Percentiles rank a stretch among this genome's conserved stretches.
phyloP scores from a whole-genome alignment of 2,888 invertebrate genomes.

The Maniola hyperantus region DNA sequence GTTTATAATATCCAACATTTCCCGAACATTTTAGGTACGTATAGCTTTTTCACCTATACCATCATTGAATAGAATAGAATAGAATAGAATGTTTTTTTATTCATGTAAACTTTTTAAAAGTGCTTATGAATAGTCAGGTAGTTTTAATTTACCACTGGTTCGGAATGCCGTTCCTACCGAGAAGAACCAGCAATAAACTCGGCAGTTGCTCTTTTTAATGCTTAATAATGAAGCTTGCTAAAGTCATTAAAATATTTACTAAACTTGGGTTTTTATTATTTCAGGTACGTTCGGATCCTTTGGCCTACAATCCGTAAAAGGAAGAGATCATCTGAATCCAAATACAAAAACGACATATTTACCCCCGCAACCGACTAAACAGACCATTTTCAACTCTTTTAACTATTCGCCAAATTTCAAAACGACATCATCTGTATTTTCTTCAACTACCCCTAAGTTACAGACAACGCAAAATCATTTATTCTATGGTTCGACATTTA shows the following conservation, averaged over 20 bases:
- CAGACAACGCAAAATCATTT: conserved; percentile 63
- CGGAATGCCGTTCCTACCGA: too few species aligned
- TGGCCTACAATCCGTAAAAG: conserved; percentile 81
- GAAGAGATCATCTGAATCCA: conserved; percentile 71
- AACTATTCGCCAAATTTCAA: conserved; percentile 67
- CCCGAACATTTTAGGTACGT: conserved; percentile 70
- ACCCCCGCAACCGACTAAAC: conserved; percentile 68
- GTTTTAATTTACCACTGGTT: too few species aligned
- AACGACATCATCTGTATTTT: conserved; percentile 59
- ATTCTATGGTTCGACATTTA: conserved; percentile 64
- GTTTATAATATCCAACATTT: conserved; percentile 47
- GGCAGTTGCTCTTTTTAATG: too few species aligned
- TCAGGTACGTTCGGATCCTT: conserved; percentile 83
- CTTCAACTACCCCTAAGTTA: conserved; percentile 62
- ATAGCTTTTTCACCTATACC: background rate
- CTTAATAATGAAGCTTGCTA: background rate
- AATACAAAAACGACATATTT: conserved; percentile 69
- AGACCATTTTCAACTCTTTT: conserved; percentile 70
- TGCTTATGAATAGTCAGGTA: too few species aligned
- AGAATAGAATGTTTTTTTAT: too few species aligned
- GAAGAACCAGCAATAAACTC: too few species aligned
- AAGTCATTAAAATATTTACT: background rate
- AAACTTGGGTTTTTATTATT: conserved; percentile 38
- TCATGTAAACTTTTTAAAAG: too few species aligned
- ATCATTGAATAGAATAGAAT: too few species aligned